Conservation (phyloP, 2,113 vertebrate species). For the Tauraco erythrolophus region DNA sequence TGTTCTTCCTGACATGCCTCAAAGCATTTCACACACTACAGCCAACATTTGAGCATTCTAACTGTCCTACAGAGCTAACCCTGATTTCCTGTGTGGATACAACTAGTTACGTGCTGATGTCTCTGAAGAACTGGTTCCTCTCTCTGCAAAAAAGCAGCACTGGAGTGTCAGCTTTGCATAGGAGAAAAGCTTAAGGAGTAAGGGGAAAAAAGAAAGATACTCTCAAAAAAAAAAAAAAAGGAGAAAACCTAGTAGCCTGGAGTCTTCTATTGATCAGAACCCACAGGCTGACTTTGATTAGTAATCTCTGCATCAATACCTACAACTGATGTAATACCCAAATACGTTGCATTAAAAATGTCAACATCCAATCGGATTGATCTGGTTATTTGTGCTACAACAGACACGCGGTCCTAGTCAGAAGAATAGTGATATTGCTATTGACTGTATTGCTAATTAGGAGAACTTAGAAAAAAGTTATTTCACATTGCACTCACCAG, state of each 20-base stretch:
- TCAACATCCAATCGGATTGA: background rate
- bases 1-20: background rate
- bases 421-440: background rate
- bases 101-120: background rate
- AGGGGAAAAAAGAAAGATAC: too few species aligned
- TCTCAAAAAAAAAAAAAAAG: background rate
- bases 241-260: background rate
- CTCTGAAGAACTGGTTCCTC: background rate
- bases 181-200: background rate
- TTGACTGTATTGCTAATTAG: background rate
- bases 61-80: background rate
- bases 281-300: background rate
- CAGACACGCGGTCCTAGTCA: background rate
- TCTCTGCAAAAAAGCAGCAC: background rate
- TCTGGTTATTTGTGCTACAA: background rate
- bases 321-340: background rate
- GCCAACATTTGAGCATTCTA: background rate
- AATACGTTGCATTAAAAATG: background rate
- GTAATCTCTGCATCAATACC: background rate
- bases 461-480: background rate
- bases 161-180: background rate
- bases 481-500: background rate
- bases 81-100: background rate
- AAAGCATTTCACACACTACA: background rate
- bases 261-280: background rate